Evolutionary conservation across 2,797 vertebrate genomes (phyloP), one percentile per base, ranked within the genome.

Genomic region (Siniperca undulata): DNA sequence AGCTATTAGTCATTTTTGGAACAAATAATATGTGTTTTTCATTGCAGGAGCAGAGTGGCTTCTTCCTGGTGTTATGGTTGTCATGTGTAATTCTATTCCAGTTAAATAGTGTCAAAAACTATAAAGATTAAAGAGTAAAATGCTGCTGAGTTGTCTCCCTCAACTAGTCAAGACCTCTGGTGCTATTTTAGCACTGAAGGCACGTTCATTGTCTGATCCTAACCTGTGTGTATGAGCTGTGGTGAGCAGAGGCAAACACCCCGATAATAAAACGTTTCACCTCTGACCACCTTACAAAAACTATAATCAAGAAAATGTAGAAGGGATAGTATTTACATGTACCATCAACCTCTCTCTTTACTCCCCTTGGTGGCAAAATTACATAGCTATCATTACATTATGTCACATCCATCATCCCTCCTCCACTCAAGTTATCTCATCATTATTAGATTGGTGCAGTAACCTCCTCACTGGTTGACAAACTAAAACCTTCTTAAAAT

Each of bases 1-100:
- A 95, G 94, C 95, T 95, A 96, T 95, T 96, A 96, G 95, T 93
- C 93, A 94, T 95, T 95, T 93, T 93, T 92, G 93, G 93, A 94
- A 95, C 92, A 96, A 96, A 95, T 95, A 94, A 94, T 94, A 90
- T 94, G 90, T 93, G 88, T 92, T 94, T 92, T 92, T 93, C 81
- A 78, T 88, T 83, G 86, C 86, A 77, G 87, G 67, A 87, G 79
- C 86, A 86, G 83, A 85, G 89, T 75, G 82, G 77, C 81, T 92
- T 90, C 86, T 87, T 77, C 40, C 59, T 83, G 84, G 62, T 81
- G 80, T 80, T 92, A 91, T 82, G 89, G 89, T 74, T 94, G 94
- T 91, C 93, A 86, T 89, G 81, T 87, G 89, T 90, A 87, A 92
- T 94, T 94, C 80, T 87, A 89, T 85, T 92, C 75, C 70, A 78